These are phyloP conservation scores for Camelus bactrianus DNA, from an alignment of 2,113 vertebrate species.

Conservation along the genomic window DNA sequence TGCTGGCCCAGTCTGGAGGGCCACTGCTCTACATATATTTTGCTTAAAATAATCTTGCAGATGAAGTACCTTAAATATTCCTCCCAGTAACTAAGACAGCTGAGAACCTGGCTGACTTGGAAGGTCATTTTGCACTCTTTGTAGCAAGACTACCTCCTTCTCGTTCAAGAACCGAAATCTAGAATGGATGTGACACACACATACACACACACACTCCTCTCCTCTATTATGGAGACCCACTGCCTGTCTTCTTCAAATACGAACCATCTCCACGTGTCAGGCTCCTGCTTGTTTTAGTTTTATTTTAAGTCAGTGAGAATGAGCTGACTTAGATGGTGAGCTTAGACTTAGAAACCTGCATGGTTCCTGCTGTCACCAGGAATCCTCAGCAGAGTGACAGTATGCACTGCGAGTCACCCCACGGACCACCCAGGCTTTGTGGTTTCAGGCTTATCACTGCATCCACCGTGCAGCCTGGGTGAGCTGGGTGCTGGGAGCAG, in stretches of 20 bases:
- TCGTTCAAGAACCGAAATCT: background rate
- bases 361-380: background rate
- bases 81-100: too few relatives aligned
- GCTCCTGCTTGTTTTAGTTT: background rate
- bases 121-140: background rate
- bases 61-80: background rate
- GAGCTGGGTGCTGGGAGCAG: background rate
- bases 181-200: background rate
- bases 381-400: background rate
- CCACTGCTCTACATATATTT: rapidly evolving
- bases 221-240: background rate
- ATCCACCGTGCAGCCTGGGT: rapidly evolving
- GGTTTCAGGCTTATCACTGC: background rate
- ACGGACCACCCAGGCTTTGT: background rate
- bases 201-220: background rate
- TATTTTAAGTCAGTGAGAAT: background rate
- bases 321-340: background rate
- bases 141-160: background rate
- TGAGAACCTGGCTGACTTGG: background rate
- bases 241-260: background rate
- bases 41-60: background rate
- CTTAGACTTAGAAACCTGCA: background rate
- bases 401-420: background rate
- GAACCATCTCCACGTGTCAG: background rate
- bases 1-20: background rate